Evolutionary conservation across 2,888 invertebrate genomes (phyloP).

Genomic region (Oasisia sp.): DNA sequence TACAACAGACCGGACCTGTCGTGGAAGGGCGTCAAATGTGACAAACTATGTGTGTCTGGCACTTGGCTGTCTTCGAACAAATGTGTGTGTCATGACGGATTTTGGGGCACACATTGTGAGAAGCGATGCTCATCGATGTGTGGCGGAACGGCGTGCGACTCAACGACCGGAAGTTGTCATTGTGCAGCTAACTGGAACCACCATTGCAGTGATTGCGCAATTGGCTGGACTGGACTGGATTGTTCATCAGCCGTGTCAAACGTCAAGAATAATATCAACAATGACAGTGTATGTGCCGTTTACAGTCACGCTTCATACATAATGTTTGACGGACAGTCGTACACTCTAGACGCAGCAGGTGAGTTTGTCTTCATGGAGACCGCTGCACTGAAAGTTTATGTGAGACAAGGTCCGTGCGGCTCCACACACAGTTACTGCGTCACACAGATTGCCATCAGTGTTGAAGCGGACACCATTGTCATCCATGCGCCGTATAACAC

Average conservation of each 20-base stretch:
- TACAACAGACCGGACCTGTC: neutral
- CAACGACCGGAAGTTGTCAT: slow-evolving; percentile 41
- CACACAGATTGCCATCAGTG: neutral
- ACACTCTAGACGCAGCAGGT: slow-evolving; percentile 2
- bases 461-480: neutral
- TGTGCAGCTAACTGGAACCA: slow-evolving; percentile 42
- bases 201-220: slow-evolving; percentile 42
- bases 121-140: slow-evolving; percentile 40
- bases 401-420: slow-evolving; percentile 44
- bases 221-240: slow-evolving; percentile 48
- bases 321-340: slow-evolving; percentile 44
- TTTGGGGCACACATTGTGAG: slow-evolving; percentile 45
- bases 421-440: neutral
- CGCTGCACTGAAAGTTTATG: slow-evolving; percentile 34
- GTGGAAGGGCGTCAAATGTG: neutral
- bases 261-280: slow-evolving; percentile 20
- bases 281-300: slow-evolving; percentile 34
- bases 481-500: neutral
- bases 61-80: neutral
- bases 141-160: slow-evolving; percentile 43
- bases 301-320: slow-evolving; percentile 45
- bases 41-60: neutral
- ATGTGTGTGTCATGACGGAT: slow-evolving; percentile 46
- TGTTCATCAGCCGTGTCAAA: slow-evolving; percentile 43
- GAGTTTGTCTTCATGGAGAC: slow-evolving; percentile 23